A percentile compares a stretch with the other conserved stretches of the same genome.
phyloP scores from a whole-genome alignment of 2,888 invertebrate genomes.

The Hyposoter dolosus region DNA sequence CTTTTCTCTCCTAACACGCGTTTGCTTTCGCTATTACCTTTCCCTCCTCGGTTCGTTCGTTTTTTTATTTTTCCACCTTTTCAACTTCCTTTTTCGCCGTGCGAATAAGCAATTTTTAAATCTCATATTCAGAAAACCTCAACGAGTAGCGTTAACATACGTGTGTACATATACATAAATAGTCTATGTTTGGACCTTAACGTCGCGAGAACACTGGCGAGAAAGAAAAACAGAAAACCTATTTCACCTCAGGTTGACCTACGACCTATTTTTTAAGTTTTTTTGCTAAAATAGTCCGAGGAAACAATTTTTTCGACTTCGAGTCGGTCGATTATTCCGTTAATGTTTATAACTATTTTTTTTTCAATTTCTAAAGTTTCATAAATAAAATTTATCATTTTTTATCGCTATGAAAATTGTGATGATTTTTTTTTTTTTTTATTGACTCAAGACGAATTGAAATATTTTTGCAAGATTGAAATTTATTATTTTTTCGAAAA shows the following conservation, averaged over 20 bases:
- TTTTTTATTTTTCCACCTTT: constrained; percentile 23
- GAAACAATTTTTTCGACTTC: not conserved
- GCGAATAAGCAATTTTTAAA: constrained; percentile 58
- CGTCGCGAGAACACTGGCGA: not conserved
- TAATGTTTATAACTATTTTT: not conserved
- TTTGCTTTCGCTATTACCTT: constrained; percentile 39
- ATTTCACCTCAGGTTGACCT: not conserved
- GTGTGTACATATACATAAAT: not conserved
- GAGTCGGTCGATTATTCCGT: not conserved
- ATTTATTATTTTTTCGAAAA: not conserved
- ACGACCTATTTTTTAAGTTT: not conserved
- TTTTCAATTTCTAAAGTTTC: not conserved
- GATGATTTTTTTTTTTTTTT: not conserved
- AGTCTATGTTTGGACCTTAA: not conserved
- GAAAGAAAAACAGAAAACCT: not conserved
- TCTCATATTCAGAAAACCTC: constrained; percentile 27
- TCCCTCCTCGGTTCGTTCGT: not conserved
- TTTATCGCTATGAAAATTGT: too few relatives aligned
- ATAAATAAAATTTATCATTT: not conserved
- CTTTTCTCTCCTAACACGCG: constrained; percentile 40
- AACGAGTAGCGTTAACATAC: constrained; percentile 20
- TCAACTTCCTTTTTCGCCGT: constrained; percentile 33
- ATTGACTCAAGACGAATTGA: not conserved
- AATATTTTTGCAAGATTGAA: not conserved
- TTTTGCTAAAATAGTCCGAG: not conserved